Evolutionary conservation across 64 coral and sea anemone genomes (phyloP), one percentile per base, ranked within the genome.

Genomic region (Pachyseris speciosa): DNA sequence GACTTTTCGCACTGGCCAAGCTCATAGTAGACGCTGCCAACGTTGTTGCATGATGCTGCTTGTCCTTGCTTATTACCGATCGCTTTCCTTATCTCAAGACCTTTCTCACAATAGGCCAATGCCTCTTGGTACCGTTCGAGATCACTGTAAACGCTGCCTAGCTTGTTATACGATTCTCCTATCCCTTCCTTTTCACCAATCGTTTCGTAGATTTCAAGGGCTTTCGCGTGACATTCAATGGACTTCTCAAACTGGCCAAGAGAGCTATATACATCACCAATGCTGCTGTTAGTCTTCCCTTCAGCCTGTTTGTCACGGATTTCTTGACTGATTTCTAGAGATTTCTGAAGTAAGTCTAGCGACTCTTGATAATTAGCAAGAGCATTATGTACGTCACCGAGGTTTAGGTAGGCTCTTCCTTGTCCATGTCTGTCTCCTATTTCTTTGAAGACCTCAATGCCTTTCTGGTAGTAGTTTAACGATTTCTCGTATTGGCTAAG

Each of bases 41-140:
- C 42, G 27, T 89, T 76, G 59, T 67, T 78, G 53, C 68, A 89
- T 2, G 57, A 49, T 34, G 32, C 28, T 47, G 72, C 87, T 65
- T 89, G 41, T 33, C 87, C 87, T 16, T 75, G 71, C 33, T 45
- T 89, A 30, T 89, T 72, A 47, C 87, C 74, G 39, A 89, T 89
- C 25, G 65, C 73, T 50, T 32, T 79, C 40, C 72, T 67, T 42
- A 67, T 89, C 19, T 29, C 13, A 3, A 89, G 60, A 22, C 72
- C 63, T 50, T 67, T 47, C 75, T 76, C 55, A 25, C 79, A 64
- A 2, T 64, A 65, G 15, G 19, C 40, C n/a, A 89, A 65, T 44
- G 87, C 73, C 17, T 79, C 47, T 22, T 89, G 30, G 11, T 22
- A 68, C 26, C 79, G 61, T 5, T 26, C 39, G 20, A 89, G 72